Percentiles rank a stretch among this genome's conserved stretches.
Evolutionary conservation across 37 sponge, comb jelly and placozoan species (phyloP).

Genomic region (Agelas oroides): DNA sequence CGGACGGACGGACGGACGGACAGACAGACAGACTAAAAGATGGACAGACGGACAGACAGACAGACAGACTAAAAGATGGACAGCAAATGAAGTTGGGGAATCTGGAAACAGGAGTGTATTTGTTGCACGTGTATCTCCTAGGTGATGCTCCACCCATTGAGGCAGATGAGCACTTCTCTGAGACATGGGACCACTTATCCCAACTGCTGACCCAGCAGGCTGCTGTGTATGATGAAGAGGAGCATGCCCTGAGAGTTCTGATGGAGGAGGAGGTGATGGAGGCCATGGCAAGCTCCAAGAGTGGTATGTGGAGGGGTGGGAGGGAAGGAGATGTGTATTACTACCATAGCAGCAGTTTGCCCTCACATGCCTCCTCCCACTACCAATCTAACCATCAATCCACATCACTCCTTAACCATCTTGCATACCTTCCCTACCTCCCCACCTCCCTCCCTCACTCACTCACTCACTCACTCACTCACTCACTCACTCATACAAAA

Average conservation of each 20-base stretch:
- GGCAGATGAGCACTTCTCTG: constrained; percentile 30
- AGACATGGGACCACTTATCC: not conserved
- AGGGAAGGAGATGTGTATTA: not conserved
- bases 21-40: too few species aligned
- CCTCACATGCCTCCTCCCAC: too few species aligned
- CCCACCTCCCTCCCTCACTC: too few species aligned
- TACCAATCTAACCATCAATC: too few species aligned
- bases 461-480: too few species aligned
- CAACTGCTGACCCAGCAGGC: constrained; percentile 18
- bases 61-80: too few species aligned
- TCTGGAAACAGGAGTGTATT: not conserved
- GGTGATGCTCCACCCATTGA: constrained; percentile 47
- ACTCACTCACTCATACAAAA: too few species aligned
- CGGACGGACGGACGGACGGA: not conserved
- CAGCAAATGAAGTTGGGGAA: too few species aligned
- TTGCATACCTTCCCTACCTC: too few species aligned
- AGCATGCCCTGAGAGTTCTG: constrained; percentile 60
- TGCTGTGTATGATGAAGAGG: constrained; percentile 38
- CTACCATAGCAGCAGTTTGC: too few species aligned
- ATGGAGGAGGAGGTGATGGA: constrained; percentile 54
- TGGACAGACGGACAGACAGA: too few species aligned
- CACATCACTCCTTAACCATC: too few species aligned
- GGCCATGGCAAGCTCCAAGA: constrained; percentile 9
- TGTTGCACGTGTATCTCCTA: not conserved
- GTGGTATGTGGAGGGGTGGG: not conserved